phyloP scores from a whole-genome alignment of 2,113 vertebrate species.

The Scomber scombrus region DNA sequence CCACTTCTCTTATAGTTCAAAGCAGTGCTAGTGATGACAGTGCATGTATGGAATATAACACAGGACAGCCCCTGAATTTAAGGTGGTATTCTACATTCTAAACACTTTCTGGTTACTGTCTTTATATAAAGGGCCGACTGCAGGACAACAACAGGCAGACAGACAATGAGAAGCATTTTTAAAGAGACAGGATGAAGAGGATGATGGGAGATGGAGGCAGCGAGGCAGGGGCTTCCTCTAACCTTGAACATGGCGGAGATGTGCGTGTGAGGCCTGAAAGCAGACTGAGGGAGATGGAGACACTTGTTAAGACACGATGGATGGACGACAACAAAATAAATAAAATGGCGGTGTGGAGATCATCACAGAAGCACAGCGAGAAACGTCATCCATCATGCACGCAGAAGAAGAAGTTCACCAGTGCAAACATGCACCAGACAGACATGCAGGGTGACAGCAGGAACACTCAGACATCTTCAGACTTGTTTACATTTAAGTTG shows the following conservation, averaged over 20 bases:
- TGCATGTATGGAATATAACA: not conserved
- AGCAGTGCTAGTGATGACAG: not conserved
- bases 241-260: constrained; percentile 83
- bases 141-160: not conserved
- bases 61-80: too few relatives aligned
- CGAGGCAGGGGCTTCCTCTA: constrained; percentile 55
- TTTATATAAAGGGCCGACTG: not conserved
- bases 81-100: too few relatives aligned
- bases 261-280: constrained; percentile 82
- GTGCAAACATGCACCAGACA: not conserved
- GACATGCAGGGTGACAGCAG: constrained; percentile 9
- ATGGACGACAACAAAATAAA: constrained; percentile 28
- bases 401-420: not conserved
- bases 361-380: constrained; percentile 1
- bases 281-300: constrained; percentile 83
- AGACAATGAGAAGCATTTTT: not conserved
- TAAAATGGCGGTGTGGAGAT: not conserved
- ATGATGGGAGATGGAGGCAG: constrained; percentile 5
- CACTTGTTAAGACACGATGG: constrained; percentile 66
- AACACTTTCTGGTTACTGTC: not conserved
- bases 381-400: not conserved
- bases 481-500: too few relatives aligned
- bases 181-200: not conserved
- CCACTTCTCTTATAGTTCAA: not conserved
- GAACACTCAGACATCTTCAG: not conserved